A percentile compares a stretch with the other conserved stretches of the same genome.
Evolutionary conservation across 2,888 invertebrate species (phyloP).

Genomic region (Coleophora flavipennella): DNA sequence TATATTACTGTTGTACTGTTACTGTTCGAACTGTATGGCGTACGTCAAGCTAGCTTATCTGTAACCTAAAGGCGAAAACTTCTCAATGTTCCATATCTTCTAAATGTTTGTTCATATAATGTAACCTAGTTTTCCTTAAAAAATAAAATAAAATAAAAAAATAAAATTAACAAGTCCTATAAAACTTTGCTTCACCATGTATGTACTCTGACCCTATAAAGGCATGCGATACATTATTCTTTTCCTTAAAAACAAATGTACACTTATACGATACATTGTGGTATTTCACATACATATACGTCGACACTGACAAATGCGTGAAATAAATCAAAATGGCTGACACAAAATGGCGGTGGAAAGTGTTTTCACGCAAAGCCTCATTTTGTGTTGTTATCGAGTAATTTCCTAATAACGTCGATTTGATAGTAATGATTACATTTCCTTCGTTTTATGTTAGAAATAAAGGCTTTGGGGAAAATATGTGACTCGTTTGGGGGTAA

Average conservation of each 20-base stretch:
- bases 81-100: too few relatives aligned
- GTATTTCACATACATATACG: constrained; percentile 22
- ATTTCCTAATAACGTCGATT: constrained; percentile 12
- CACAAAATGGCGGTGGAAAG: constrained; percentile 7
- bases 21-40: too few relatives aligned
- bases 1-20: too few relatives aligned
- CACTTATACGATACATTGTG: constrained; percentile 41
- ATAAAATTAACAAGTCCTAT: too few relatives aligned
- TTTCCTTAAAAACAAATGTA: constrained; percentile 31
- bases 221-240: constrained; percentile 35
- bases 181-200: too few relatives aligned
- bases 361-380: constrained; percentile 25
- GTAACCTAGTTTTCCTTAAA: too few relatives aligned
- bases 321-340: constrained; percentile 48
- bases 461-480: background rate
- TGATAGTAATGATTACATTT: constrained; percentile 2
- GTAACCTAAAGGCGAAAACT: too few relatives aligned
- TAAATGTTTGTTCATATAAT: too few relatives aligned
- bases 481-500: too few relatives aligned
- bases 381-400: constrained; percentile 14
- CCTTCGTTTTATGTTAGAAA: background rate
- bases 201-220: constrained; percentile 15
- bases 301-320: constrained; percentile 49
- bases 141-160: too few relatives aligned
- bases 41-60: too few relatives aligned